Evolutionary conservation across 2,888 invertebrate species (phyloP).

Genomic region (Linnaemya vulpina): DNA sequence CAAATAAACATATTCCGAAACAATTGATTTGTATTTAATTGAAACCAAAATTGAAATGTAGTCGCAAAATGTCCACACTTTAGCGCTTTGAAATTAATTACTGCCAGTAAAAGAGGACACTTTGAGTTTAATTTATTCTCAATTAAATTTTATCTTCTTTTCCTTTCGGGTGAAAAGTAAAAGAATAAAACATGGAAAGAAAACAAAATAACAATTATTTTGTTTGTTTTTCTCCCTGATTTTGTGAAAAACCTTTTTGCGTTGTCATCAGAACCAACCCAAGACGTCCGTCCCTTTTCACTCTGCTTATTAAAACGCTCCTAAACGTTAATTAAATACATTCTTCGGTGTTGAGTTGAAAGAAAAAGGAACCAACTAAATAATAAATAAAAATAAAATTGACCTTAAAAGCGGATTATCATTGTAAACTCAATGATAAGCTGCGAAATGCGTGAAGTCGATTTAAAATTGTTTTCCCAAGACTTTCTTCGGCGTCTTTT

Average conservation of each 20-base stretch:
- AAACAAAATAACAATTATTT: constrained; percentile 35
- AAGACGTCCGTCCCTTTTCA: constrained; percentile 32
- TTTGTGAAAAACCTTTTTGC: constrained; percentile 46
- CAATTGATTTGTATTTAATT: too few relatives aligned
- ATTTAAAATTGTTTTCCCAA: constrained; percentile 63
- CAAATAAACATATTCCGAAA: too few relatives aligned
- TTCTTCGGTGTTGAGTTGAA: constrained; percentile 17
- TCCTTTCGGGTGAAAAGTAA: neutral
- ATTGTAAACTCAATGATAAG: constrained; percentile 68
- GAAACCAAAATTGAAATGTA: too few relatives aligned
- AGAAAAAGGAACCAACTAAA: constrained; percentile 8
- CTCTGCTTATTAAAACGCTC: constrained; percentile 43
- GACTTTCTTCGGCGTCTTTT: constrained; percentile 20
- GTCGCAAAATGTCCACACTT: neutral
- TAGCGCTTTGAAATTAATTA: constrained; percentile 12
- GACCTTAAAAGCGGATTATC: constrained; percentile 68
- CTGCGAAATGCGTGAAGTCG: constrained; percentile 68
- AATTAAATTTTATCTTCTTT: constrained; percentile 1
- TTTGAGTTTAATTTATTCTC: constrained; percentile 7
- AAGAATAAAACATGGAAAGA: neutral
- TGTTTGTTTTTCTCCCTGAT: neutral
- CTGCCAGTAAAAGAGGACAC: neutral
- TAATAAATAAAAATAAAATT: constrained; percentile 60
- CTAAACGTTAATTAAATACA: constrained; percentile 68
- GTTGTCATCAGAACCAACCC: constrained; percentile 45